phyloP scores from a whole-genome alignment of 2,113 vertebrate genomes.

The Dipodomys merriami region DNA sequence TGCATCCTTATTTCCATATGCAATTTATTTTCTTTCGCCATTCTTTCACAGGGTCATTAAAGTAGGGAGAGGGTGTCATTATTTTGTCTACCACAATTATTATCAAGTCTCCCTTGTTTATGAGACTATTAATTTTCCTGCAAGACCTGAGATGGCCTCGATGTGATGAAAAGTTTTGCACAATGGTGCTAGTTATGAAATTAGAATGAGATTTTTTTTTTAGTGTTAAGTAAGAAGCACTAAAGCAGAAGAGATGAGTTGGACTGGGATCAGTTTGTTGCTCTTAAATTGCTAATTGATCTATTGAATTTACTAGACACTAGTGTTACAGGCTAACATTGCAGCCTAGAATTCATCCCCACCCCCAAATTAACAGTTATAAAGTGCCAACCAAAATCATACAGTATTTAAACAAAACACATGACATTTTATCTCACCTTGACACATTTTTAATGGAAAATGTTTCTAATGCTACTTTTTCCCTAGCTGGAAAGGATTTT shows the following conservation, averaged over 20 bases:
- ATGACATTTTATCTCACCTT: background rate
- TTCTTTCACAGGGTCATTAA: background rate
- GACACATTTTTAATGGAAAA: background rate
- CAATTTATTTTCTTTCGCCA: background rate
- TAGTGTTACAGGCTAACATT: background rate
- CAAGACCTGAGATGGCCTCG: background rate
- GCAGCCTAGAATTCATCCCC: background rate
- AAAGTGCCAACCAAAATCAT: conserved; percentile 35
- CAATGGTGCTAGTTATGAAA: background rate
- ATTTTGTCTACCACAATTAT: background rate
- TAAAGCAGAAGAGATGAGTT: background rate
- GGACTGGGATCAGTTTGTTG: background rate
- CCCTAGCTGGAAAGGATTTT: background rate
- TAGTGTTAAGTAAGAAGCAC: background rate
- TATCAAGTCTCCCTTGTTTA: conserved; percentile 44
- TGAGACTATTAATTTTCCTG: conserved; percentile 23
- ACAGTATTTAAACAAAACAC: background rate
- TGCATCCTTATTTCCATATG: background rate
- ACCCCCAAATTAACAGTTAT: background rate
- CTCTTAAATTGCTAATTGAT: background rate
- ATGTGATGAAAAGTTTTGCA: background rate
- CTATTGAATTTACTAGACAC: background rate
- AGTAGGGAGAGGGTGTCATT: background rate
- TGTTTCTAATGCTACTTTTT: background rate
- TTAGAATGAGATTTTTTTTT: background rate